A percentile compares a stretch with the other conserved stretches of the same genome.
phyloP scores from a whole-genome alignment of 2,888 invertebrate genomes.

The Frankliniella intonsa region DNA sequence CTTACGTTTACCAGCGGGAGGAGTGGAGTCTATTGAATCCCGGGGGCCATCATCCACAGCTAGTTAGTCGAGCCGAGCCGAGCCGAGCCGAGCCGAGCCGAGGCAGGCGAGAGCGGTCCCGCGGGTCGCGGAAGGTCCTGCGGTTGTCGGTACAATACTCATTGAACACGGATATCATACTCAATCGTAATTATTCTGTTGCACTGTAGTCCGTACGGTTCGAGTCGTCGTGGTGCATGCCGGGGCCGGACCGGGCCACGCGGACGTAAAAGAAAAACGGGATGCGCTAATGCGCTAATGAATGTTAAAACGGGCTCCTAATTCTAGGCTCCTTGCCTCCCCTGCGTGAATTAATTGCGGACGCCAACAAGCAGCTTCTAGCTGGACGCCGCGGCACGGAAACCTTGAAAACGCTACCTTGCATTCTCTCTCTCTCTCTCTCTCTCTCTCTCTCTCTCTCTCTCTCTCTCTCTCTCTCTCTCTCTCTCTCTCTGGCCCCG shows the following conservation, averaged over 20 bases:
- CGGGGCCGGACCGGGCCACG: no score
- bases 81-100: not conserved
- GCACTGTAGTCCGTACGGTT: no score
- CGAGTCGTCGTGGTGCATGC: no score
- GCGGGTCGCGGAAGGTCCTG: no score
- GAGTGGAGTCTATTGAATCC: not conserved
- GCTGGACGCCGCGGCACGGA: not conserved
- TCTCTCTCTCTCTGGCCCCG: not conserved
- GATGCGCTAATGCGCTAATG: not conserved
- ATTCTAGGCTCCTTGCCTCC: not conserved
- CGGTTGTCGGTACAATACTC: no score
- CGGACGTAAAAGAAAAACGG: no score
- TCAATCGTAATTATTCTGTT: no score
- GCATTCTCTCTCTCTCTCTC: no score
- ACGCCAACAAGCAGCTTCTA: not conserved
- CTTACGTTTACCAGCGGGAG: not conserved
- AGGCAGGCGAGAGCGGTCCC: not conserved
- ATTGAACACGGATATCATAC: no score
- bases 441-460: no score
- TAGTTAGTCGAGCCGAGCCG: not conserved
- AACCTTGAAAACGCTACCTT: no score
- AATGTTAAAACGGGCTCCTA: not conserved
- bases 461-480: no score
- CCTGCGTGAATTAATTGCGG: not conserved
- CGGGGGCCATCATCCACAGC: not conserved